phyloP scores from a whole-genome alignment of 2,797 vertebrate species.

The Ficedula albicollis region DNA sequence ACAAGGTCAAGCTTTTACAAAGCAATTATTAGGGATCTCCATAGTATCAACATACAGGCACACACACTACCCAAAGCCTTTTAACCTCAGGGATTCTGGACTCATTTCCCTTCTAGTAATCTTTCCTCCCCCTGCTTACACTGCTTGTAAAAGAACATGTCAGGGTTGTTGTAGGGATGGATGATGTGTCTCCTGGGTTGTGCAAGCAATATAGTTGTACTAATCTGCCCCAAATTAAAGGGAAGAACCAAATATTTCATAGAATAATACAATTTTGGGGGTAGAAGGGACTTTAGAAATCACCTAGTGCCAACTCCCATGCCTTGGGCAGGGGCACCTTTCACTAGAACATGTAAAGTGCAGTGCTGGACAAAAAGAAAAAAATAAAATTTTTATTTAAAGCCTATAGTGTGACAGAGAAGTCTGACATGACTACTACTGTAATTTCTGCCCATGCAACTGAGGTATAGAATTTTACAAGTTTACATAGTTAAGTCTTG shows the following conservation, averaged over 20 bases:
- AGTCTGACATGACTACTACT: not conserved
- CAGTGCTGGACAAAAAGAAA: not conserved
- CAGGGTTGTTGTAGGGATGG: too few species aligned
- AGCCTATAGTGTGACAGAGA: not conserved
- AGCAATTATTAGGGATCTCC: slow-evolving; percentile 51
- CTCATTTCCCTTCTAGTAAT: not conserved
- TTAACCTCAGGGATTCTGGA: not conserved
- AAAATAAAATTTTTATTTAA: not conserved
- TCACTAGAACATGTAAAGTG: not conserved
- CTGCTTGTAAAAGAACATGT: not conserved
- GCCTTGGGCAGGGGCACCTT: not conserved
- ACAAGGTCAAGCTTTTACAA: slow-evolving; percentile 69
- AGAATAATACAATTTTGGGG: not conserved
- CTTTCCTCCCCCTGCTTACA: rapidly evolving
- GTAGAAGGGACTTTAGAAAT: not conserved
- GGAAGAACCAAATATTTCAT: not conserved
- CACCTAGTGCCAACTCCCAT: not conserved
- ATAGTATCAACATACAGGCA: slow-evolving; percentile 20
- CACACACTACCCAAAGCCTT: not conserved
- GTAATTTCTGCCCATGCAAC: not conserved
- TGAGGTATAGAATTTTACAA: not conserved
- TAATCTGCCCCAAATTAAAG: not conserved
- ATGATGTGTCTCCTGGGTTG: not conserved
- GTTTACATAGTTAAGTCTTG: not conserved
- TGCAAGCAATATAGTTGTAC: not conserved